Percentiles rank a stretch among this genome's conserved stretches.
Evolutionary conservation across 2,797 vertebrate genomes (phyloP).

Genomic region (Stomatorhinus walkeri): DNA sequence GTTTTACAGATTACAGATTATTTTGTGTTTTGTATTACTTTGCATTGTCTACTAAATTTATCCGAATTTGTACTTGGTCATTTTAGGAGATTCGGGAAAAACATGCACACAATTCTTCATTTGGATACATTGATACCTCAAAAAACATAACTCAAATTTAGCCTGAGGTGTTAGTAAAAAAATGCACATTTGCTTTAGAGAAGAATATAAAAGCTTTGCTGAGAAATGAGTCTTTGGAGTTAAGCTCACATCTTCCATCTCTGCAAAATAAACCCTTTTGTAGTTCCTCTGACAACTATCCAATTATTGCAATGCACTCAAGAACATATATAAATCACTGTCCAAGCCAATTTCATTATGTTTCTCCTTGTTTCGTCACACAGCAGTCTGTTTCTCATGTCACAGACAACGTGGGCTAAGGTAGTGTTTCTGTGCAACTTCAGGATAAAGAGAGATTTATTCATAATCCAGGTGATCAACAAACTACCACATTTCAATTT

Average conservation of each 20-base stretch:
- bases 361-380: not conserved
- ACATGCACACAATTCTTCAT: not conserved
- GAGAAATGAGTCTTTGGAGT: not conserved
- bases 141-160: not conserved
- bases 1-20: not conserved
- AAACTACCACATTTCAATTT: not conserved
- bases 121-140: not conserved
- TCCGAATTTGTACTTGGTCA: not conserved
- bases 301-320: not conserved
- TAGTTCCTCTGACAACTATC: not conserved
- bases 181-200: not conserved
- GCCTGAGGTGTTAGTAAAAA: not conserved
- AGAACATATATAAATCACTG: not conserved
- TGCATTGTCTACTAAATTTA: not conserved
- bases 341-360: constrained; percentile 2
- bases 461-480: not conserved
- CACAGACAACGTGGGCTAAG: not conserved
- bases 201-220: not conserved
- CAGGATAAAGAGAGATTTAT: not conserved
- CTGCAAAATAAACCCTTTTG: not conserved
- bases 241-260: not conserved
- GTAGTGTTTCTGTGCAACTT: not conserved
- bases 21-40: not conserved
- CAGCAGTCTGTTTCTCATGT: not conserved
- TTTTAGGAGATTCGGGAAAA: not conserved